Conservation (phyloP, 2,888 invertebrate genomes). For the Neoitamus cyanurus region DNA sequence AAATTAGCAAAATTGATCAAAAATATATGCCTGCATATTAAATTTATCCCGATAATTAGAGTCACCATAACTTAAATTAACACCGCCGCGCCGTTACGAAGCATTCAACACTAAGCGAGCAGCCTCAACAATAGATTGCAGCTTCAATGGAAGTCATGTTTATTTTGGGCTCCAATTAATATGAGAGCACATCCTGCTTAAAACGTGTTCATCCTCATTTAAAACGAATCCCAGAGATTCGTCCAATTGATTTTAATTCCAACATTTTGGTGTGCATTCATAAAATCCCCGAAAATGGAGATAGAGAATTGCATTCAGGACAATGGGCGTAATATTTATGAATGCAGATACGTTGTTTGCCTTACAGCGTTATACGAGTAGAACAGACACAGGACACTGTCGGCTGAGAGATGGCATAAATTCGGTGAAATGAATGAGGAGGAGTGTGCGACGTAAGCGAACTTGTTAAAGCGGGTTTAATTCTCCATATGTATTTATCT, state of each 20-base stretch:
- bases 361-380: not conserved
- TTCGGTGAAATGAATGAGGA: too few relatives aligned
- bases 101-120: not conserved
- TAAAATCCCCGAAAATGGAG: not conserved
- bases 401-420: not conserved
- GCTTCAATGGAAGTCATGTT: not conserved
- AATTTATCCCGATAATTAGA: not conserved
- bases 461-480: too few relatives aligned
- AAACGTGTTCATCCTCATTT: not conserved
- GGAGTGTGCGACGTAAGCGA: too few relatives aligned
- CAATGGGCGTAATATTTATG: not conserved
- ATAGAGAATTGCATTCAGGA: not conserved
- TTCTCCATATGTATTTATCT: too few relatives aligned
- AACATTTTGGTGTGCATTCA: not conserved
- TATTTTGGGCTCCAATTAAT: not conserved
- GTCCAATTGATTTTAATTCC: not conserved
- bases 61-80: not conserved
- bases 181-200: not conserved
- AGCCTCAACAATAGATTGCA: not conserved
- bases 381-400: not conserved
- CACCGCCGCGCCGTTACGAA: not conserved
- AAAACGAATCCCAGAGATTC: not conserved
- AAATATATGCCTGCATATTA: not conserved
- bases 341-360: not conserved
- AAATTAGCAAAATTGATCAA: not conserved